phyloP scores from a whole-genome alignment of 2,888 invertebrate species.

The Parnassius mnemosyne region DNA sequence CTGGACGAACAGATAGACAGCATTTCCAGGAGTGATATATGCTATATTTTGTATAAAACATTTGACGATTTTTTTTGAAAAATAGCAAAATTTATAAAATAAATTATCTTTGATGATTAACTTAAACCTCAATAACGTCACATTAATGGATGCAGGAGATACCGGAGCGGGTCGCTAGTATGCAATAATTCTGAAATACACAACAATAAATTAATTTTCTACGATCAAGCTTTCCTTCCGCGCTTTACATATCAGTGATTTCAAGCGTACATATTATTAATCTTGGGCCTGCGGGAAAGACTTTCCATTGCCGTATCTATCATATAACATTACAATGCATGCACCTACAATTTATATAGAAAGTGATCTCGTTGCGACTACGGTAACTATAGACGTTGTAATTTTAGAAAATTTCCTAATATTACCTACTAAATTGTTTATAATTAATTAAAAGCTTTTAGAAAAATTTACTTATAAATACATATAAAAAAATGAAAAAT shows the following conservation, averaged over 20 bases:
- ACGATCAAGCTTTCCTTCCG: conserved; percentile 14
- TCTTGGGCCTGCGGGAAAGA: conserved; percentile 52
- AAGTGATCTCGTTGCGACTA: conserved; percentile 54
- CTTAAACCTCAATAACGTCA: no score
- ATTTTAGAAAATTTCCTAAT: neutral
- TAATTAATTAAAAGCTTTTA: no score
- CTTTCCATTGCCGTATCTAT: conserved; percentile 66
- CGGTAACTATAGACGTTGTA: conserved; percentile 40
- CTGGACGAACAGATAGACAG: no score
- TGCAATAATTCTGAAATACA: neutral
- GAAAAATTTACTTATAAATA: no score
- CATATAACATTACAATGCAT: conserved; percentile 73
- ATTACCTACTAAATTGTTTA: no score
- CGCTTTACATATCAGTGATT: conserved; percentile 42
- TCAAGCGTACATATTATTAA: conserved; percentile 57
- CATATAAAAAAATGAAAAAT: no score
- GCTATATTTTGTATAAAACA: no score
- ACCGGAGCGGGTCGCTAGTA: neutral
- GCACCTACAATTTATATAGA: conserved; percentile 75
- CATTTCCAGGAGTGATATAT: no score
- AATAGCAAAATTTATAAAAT: no score
- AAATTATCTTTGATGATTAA: no score
- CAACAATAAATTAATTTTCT: neutral
- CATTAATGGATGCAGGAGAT: no score
- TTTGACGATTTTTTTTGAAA: no score